phyloP scores from a whole-genome alignment of 2,888 invertebrate species.

The Pollenia labialis region DNA sequence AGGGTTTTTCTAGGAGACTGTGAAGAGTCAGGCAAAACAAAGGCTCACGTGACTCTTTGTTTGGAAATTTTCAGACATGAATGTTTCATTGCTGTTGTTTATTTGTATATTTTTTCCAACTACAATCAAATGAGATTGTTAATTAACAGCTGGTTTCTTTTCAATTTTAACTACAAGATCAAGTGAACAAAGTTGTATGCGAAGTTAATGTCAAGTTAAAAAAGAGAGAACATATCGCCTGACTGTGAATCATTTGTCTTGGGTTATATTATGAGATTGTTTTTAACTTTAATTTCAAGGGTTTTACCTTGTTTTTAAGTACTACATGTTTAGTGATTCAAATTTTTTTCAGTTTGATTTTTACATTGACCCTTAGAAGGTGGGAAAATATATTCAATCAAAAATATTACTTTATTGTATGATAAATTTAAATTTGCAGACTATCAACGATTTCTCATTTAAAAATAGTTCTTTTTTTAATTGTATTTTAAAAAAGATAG shows the following conservation, averaged over 20 bases:
- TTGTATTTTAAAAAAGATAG: not conserved
- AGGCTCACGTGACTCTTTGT: constrained; percentile 35
- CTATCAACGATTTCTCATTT: constrained; percentile 19
- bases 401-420: not conserved
- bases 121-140: constrained; percentile 32
- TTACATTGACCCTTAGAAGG: constrained; percentile 58
- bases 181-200: constrained; percentile 23
- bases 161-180: constrained; percentile 41
- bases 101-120: not conserved
- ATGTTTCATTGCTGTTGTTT: constrained; percentile 13
- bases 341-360: not conserved
- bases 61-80: not conserved
- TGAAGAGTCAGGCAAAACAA: constrained; percentile 14
- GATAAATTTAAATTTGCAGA: constrained; percentile 18
- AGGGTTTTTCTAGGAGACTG: constrained; percentile 17
- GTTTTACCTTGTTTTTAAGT: constrained; percentile 27
- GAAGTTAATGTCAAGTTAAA: constrained; percentile 28
- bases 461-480: not conserved
- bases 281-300: constrained; percentile 60
- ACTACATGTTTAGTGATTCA: not conserved
- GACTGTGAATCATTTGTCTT: constrained; percentile 58
- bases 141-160: constrained; percentile 53
- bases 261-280: constrained; percentile 55
- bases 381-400: constrained; percentile 15
- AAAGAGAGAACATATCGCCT: constrained; percentile 31